Conservation (phyloP, 2,888 invertebrate genomes). For the Epicampocera succincta region DNA sequence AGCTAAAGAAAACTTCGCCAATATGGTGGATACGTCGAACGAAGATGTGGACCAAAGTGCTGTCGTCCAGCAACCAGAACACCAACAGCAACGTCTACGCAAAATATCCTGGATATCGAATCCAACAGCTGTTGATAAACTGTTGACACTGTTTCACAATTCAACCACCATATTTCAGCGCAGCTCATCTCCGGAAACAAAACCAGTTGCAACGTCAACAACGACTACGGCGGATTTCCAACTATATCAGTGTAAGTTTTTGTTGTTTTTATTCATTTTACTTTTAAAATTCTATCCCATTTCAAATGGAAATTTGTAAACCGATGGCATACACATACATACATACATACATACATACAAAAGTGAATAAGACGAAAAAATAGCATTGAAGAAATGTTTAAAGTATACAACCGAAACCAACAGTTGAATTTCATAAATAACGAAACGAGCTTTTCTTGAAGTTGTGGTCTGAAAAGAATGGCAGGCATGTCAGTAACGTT, state of each 20-base stretch:
- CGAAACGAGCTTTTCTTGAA: too few relatives aligned
- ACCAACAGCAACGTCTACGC: conserved; percentile 80
- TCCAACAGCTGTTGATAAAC: conserved; percentile 85
- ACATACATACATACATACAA: too few relatives aligned
- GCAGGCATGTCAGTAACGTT: too few relatives aligned
- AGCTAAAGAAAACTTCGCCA: conserved; percentile 32
- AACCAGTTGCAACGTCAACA: conserved; percentile 67
- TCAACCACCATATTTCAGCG: conserved; percentile 85
- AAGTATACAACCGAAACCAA: too few relatives aligned
- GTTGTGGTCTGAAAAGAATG: too few relatives aligned
- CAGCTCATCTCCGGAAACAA: conserved; percentile 77
- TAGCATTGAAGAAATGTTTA: too few relatives aligned
- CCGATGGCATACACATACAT: not conserved
- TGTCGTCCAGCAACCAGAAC: conserved; percentile 14
- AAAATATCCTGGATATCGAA: conserved; percentile 86
- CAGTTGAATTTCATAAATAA: too few relatives aligned
- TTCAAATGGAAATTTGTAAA: not conserved
- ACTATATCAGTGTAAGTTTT: conserved; percentile 63
- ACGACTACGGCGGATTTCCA: conserved; percentile 67
- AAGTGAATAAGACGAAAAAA: too few relatives aligned
- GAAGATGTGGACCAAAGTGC: conserved; percentile 33
- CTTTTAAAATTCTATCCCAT: not conserved
- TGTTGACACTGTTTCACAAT: conserved; percentile 86
- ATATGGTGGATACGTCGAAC: conserved; percentile 27
- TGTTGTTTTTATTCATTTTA: conserved; percentile 20